phyloP scores from a whole-genome alignment of 2,797 vertebrate genomes.

The Lophius americanus region DNA sequence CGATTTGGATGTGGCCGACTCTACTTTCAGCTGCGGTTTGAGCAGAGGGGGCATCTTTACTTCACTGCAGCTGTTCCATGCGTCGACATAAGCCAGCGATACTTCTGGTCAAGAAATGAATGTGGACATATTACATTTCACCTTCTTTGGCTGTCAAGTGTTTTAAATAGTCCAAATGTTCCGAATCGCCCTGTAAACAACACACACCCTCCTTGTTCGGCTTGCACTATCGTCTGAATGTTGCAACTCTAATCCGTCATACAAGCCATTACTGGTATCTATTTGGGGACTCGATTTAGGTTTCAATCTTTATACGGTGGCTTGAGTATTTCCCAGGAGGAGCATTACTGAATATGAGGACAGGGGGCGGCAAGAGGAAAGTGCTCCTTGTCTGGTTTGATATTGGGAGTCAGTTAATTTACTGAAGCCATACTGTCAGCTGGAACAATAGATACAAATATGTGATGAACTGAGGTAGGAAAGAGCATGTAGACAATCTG shows the following conservation, averaged over 20 bases:
- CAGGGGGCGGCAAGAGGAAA: too few relatives aligned
- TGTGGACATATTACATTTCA: constrained; percentile 74
- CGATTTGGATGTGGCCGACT: constrained; percentile 8
- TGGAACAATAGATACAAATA: too few relatives aligned
- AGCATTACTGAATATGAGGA: constrained; percentile 16
- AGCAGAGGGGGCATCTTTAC: constrained; percentile 24
- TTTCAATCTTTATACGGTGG: constrained; percentile 45
- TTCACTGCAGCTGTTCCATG: constrained; percentile 68
- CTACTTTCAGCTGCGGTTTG: constrained; percentile 34
- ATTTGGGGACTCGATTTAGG: constrained; percentile 36
- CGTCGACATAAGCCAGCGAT: constrained; percentile 48
- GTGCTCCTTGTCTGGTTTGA: constrained; percentile 6
- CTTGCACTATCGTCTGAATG: constrained; percentile 22
- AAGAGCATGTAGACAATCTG: too few relatives aligned
- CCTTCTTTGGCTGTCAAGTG: constrained; percentile 54
- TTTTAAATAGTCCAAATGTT: constrained; percentile 74
- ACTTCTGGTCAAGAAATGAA: constrained; percentile 55
- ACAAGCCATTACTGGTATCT: constrained; percentile 15
- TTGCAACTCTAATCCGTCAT: constrained; percentile 18
- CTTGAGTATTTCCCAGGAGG: constrained; percentile 24
- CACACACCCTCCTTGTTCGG: constrained; percentile 38
- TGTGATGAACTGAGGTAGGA: too few relatives aligned
- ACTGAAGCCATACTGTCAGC: background rate
- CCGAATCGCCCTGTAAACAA: constrained; percentile 65
- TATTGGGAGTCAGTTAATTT: constrained; percentile 3